These are phyloP conservation scores for Fratercula arctica DNA, from an alignment of 2,797 vertebrate species.

Conservation along the genomic window DNA sequence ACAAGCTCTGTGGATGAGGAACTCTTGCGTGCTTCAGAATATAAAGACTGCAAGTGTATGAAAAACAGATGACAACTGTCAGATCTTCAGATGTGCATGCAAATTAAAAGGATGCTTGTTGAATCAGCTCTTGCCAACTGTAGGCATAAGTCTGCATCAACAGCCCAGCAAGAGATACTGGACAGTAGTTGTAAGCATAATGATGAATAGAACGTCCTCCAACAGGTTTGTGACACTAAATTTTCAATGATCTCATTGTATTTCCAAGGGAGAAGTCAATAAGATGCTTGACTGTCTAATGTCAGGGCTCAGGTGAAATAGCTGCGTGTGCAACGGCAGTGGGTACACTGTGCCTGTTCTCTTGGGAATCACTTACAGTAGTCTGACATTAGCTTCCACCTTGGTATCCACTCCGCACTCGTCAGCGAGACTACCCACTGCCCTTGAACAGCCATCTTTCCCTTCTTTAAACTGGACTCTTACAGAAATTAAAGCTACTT, in stretches of 20 bases:
- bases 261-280: neutral
- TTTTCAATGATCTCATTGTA: accelerated
- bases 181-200: neutral
- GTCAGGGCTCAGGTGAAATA: neutral
- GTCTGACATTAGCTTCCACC: neutral
- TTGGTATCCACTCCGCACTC: too few species aligned
- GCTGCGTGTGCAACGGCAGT: neutral
- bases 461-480: neutral
- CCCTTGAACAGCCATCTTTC: neutral
- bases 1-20: neutral
- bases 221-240: neutral
- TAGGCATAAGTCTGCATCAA: neutral
- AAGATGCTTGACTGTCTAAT: too few species aligned
- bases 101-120: neutral
- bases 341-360: neutral
- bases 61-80: neutral
- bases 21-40: neutral
- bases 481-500: neutral
- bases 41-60: neutral
- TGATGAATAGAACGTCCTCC: neutral
- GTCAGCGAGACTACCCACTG: neutral
- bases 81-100: neutral
- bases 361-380: neutral
- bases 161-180: neutral
- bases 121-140: neutral